Evolutionary conservation across 2,888 invertebrate genomes (phyloP).

Genomic region (Gortyna flavago): DNA sequence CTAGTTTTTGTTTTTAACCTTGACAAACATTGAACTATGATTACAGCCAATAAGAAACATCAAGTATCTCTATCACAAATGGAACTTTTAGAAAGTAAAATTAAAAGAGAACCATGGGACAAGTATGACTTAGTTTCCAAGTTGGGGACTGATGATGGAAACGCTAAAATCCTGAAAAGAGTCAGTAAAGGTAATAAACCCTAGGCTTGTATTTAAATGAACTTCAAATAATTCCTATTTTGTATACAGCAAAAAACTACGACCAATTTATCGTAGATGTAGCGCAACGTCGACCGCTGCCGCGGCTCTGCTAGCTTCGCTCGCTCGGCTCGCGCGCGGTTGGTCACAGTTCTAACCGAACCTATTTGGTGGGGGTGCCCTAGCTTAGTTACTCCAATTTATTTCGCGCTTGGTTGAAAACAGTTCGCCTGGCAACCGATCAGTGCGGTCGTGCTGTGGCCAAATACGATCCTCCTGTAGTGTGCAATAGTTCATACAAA

Average conservation of each 20-base stretch:
- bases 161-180: neutral
- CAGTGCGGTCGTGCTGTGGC: neutral
- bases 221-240: neutral
- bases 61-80: neutral
- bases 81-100: neutral
- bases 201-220: neutral
- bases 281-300: neutral
- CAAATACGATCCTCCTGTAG: neutral
- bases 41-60: constrained; percentile 1
- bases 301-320: neutral
- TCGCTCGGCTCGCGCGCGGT: too few species aligned
- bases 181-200: neutral
- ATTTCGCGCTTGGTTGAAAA: neutral
- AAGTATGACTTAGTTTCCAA: constrained; percentile 1
- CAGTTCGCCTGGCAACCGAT: neutral
- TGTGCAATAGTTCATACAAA: neutral
- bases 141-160: neutral
- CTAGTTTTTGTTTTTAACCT: neutral
- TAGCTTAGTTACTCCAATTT: neutral
- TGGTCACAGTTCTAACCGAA: neutral
- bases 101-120: neutral
- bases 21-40: neutral
- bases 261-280: neutral
- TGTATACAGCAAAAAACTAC: neutral
- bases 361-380: neutral